Evolutionary conservation across 1,140 invertebrate species (phyloP).

Genomic region (Oryctes rhinoceros): DNA sequence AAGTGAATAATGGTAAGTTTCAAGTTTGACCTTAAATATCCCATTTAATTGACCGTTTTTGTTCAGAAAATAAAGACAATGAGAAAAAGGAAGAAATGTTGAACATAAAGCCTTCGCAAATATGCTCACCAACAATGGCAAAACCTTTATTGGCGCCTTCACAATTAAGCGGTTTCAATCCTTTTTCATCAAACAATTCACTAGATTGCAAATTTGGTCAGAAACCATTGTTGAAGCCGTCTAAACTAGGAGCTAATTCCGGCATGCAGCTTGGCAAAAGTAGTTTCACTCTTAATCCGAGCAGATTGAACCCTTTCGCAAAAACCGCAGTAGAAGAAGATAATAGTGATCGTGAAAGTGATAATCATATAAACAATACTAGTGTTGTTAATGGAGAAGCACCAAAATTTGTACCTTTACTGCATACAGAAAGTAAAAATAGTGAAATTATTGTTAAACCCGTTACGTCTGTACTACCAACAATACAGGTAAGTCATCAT

Average conservation of each 20-base stretch:
- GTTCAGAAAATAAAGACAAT: conserved; percentile 50
- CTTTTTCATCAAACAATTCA: conserved; percentile 30
- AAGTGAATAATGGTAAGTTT: conserved; percentile 49
- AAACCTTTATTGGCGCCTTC: conserved; percentile 53
- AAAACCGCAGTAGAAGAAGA: conserved; percentile 45
- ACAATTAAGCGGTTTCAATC: conserved; percentile 45
- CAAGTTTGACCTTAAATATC: background rate
- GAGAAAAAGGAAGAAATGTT: conserved; percentile 45
- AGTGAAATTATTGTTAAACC: conserved; percentile 39
- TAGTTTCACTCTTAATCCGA: conserved; percentile 52
- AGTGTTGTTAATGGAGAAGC: conserved; percentile 52
- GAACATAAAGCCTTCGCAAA: conserved; percentile 35
- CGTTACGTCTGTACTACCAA: conserved; percentile 23
- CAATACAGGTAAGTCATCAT: conserved; percentile 35
- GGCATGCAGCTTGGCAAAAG: conserved; percentile 38
- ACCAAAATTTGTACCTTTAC: conserved; percentile 57
- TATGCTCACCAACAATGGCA: conserved; percentile 45
- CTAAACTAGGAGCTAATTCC: conserved; percentile 41
- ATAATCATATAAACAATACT: conserved; percentile 47
- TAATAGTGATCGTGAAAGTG: conserved; percentile 39
- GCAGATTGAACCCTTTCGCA: conserved; percentile 55
- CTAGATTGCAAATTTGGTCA: conserved; percentile 30
- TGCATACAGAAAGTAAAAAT: conserved; percentile 50
- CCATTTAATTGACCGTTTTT: conserved; percentile 22
- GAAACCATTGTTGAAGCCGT: conserved; percentile 47